Evolutionary conservation across 2,797 vertebrate genomes (phyloP).

Genomic region (Pangasius djambal): DNA sequence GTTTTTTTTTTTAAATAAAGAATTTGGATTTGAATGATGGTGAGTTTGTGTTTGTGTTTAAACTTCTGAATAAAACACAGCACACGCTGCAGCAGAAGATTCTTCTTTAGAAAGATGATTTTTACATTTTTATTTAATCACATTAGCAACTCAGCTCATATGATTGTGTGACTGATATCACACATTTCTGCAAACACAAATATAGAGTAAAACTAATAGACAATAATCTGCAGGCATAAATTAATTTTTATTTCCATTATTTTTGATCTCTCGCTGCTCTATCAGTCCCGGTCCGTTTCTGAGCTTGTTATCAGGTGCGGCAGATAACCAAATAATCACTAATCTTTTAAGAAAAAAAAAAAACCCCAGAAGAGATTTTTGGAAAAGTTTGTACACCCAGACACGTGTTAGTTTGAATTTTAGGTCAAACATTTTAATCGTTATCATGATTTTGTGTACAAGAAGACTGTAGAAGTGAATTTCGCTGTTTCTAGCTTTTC

Average conservation of each 20-base stretch:
- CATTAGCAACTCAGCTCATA: not conserved
- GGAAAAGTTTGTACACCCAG: too few species aligned
- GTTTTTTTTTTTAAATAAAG: slow-evolving; percentile 65
- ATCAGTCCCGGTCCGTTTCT: too few species aligned
- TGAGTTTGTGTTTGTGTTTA: not conserved
- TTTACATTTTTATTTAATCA: not conserved
- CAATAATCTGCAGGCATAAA: not conserved
- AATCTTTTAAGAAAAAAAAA: too few species aligned
- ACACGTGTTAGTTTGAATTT: too few species aligned
- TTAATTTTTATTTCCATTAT: not conserved
- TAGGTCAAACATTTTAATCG: too few species aligned
- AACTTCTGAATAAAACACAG: slow-evolving; percentile 8
- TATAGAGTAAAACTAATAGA: not conserved
- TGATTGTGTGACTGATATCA: not conserved
- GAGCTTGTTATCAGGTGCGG: too few species aligned
- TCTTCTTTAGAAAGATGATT: not conserved
- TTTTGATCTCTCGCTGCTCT: not conserved
- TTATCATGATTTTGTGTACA: too few species aligned
- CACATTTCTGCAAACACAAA: not conserved
- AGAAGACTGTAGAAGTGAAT: too few species aligned
- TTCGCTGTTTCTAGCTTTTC: too few species aligned
- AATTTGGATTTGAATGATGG: slow-evolving; percentile 73
- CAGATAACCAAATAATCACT: too few species aligned
- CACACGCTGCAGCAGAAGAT: not conserved
- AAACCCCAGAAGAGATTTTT: too few species aligned